Conservation (phyloP, 2,888 invertebrate species). For the Cepaea hortensis region DNA sequence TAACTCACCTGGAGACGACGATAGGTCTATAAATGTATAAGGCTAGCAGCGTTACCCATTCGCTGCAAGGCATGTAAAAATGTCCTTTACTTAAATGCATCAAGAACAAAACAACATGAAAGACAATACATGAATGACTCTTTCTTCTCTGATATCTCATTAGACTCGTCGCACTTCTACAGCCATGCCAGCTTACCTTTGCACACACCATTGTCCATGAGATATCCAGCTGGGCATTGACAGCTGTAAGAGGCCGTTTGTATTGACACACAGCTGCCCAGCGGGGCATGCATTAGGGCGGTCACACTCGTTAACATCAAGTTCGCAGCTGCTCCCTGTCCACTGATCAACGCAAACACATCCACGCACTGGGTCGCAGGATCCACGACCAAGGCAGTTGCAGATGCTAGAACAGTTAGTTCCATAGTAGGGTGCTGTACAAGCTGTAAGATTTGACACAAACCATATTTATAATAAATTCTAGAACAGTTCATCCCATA, state of each 20-base stretch:
- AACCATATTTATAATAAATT: too few species aligned
- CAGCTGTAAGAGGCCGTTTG: slow-evolving; percentile 47
- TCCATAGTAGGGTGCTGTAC: slow-evolving; percentile 46
- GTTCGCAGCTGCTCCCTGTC: slow-evolving; percentile 53
- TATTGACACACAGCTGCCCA: slow-evolving; percentile 48
- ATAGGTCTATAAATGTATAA: too few species aligned
- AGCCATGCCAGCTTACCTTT: slow-evolving; percentile 25
- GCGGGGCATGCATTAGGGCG: slow-evolving; percentile 13
- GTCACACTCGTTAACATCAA: slow-evolving; percentile 57
- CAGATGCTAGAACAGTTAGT: slow-evolving; percentile 50
- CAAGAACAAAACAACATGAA: background rate
- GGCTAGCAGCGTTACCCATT: too few species aligned
- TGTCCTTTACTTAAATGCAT: too few species aligned
- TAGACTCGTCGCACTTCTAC: too few species aligned
- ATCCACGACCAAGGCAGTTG: slow-evolving; percentile 50
- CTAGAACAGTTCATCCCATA: too few species aligned
- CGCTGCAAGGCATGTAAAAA: too few species aligned
- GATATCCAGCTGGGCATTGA: slow-evolving; percentile 49
- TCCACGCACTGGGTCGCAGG: slow-evolving; percentile 52
- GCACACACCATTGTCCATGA: slow-evolving; percentile 31
- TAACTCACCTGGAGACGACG: too few species aligned
- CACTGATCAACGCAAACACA: slow-evolving; percentile 56
- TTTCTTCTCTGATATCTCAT: background rate
- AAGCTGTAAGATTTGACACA: background rate
- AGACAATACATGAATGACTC: background rate